These are phyloP conservation scores for Syngnathus scovelli DNA, from an alignment of 2,113 vertebrate species.

Conservation along the genomic window DNA sequence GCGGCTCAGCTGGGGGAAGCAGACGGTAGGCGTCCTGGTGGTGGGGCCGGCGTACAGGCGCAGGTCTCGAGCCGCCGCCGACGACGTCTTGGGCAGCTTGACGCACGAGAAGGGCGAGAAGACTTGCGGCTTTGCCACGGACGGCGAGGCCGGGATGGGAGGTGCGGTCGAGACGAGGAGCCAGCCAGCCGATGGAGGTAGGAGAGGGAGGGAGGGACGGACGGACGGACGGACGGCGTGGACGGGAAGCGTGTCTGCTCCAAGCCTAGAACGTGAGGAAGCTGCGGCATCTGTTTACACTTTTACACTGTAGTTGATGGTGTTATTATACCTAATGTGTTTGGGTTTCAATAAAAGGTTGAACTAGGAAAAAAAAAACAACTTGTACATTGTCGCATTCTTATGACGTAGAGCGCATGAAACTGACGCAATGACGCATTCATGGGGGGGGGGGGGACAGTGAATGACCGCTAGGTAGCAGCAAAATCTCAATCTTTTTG, in stretches of 20 bases:
- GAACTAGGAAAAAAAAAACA: too few species aligned
- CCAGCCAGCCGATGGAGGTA: constrained; percentile 8
- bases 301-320: background rate
- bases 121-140: constrained; percentile 53
- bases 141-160: constrained; percentile 21
- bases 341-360: too few species aligned
- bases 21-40: constrained; percentile 82
- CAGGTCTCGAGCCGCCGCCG: constrained; percentile 87
- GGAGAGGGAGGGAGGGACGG: constrained; percentile 50
- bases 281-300: constrained; percentile 36
- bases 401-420: constrained; percentile 44
- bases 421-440: background rate
- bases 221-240: too few species aligned
- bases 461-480: background rate
- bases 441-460: too few species aligned
- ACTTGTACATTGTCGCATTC: constrained; percentile 22
- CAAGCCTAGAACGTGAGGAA: constrained; percentile 18
- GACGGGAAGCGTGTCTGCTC: constrained; percentile 42
- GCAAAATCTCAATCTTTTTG: background rate
- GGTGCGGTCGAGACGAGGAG: constrained; percentile 39
- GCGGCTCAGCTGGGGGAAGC: constrained; percentile 90
- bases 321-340: too few species aligned
- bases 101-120: constrained; percentile 91
- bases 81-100: constrained; percentile 87
- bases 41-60: constrained; percentile 88